Evolutionary conservation across 1,140 invertebrate genomes (phyloP), one percentile per base, ranked within the genome.

Genomic region (Lasaia peninsularis): DNA sequence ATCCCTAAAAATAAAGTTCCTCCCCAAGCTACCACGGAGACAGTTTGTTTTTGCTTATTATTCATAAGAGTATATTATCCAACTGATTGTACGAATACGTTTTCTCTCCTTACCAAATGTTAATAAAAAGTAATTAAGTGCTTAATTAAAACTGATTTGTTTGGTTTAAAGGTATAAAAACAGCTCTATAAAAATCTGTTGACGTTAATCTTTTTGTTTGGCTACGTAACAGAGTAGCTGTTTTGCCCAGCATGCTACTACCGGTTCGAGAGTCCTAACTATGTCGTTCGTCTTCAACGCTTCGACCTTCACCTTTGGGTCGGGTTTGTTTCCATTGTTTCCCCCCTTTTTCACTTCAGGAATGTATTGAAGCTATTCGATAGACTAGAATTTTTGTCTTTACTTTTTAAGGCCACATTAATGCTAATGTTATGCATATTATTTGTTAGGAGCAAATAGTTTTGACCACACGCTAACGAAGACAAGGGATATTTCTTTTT

Each of bases 181-280:
- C 76, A 73, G 10, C 78, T 79, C 69, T 64, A 54, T 68, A 71
- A 20, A 73, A 10, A 60, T 72, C 52, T 51, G 56, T 62, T 58
- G 62, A 65, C 65, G 54, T 50, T 63, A 60, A 32, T 31, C 58
- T 64, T 73, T 78, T 81, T 80, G 69, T 68, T 74, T 67, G 58
- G 62, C 55, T 54, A 68, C 71, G 78, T 80, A 80, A 71, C 69
- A 61, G 73, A 75, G 81, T 76, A 73, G 75, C 73, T 59, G 65
- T 69, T 71, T 70, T 67, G 58, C 58, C 65, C 58, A 56, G 59
- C 57, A 24, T 58, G 58, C 60, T 60, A 60, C 67, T 64, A 61
- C 63, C 62, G 65, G 58, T 65, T 61, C 60, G 60, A 60, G 58
- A 56, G 60, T 56, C 44, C 33, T 58, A 59, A 58, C 60, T 64